Conservation (phyloP, 2,888 invertebrate genomes). For the Rotaria macrura region DNA sequence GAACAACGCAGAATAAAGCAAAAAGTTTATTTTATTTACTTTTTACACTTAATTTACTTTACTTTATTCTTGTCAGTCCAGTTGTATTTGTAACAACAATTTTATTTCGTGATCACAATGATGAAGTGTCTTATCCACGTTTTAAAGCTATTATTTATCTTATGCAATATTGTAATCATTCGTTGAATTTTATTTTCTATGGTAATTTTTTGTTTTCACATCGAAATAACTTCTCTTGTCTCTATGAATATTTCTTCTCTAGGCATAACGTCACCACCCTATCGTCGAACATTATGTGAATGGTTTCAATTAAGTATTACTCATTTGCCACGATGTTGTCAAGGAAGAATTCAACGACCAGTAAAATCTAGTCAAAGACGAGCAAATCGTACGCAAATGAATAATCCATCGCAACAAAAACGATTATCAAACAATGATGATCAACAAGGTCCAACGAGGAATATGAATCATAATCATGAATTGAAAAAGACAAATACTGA, state of each 20-base stretch:
- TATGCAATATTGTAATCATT: slow-evolving; percentile 33
- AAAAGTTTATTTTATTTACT: slow-evolving; percentile 28
- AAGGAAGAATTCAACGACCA: not conserved
- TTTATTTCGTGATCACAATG: not conserved
- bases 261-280: slow-evolving; percentile 5
- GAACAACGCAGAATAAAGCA: slow-evolving; percentile 20
- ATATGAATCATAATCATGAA: not conserved
- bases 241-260: not conserved
- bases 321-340: not conserved
- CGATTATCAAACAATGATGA: not conserved
- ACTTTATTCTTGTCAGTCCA: slow-evolving; percentile 29
- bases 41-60: slow-evolving; percentile 28
- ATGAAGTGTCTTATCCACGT: not conserved
- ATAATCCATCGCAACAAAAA: not conserved
- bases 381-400: not conserved
- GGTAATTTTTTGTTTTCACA: not conserved
- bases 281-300: slow-evolving; percentile 7
- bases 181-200: slow-evolving; percentile 33
- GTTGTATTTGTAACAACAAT: slow-evolving; percentile 22
- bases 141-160: slow-evolving; percentile 29
- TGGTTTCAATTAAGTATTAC: not conserved
- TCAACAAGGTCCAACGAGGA: not conserved
- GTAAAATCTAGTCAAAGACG: not conserved
- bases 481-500: too few relatives aligned
- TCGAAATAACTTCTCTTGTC: not conserved